These are phyloP conservation scores for Stenichneumon culpator DNA, from an alignment of 2,888 invertebrate genomes.

Conservation along the genomic window DNA sequence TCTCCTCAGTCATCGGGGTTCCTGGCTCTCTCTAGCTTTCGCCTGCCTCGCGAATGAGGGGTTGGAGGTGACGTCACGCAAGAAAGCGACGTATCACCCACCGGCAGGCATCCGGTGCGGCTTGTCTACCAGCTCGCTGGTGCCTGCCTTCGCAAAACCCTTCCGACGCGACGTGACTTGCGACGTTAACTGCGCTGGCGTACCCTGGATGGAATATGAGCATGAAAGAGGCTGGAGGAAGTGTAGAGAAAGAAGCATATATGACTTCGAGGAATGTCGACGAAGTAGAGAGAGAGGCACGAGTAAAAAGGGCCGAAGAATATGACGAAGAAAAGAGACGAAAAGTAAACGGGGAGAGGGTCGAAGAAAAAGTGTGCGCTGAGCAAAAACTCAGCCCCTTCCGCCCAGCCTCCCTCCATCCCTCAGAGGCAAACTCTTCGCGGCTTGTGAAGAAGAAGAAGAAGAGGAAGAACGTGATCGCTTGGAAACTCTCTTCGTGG, in stretches of 20 bases:
- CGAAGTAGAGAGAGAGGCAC: slow-evolving; percentile 51
- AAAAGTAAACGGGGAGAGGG: slow-evolving; percentile 3
- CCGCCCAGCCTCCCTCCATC: neutral
- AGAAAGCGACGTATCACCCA: slow-evolving; percentile 80
- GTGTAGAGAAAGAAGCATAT: slow-evolving; percentile 55
- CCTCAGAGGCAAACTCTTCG: slow-evolving; percentile 26
- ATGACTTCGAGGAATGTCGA: slow-evolving; percentile 27
- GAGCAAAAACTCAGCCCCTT: neutral
- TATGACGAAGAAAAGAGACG: slow-evolving; percentile 12
- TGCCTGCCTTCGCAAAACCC: slow-evolving; percentile 78
- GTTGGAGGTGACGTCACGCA: slow-evolving; percentile 76
- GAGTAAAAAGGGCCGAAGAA: slow-evolving; percentile 61
- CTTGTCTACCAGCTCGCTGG: slow-evolving; percentile 19
- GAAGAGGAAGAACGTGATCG: slow-evolving; percentile 51
- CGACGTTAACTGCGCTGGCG: slow-evolving; percentile 77
- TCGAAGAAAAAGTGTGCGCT: slow-evolving; percentile 16
- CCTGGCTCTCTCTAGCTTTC: slow-evolving; percentile 20
- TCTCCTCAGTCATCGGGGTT: slow-evolving; percentile 48
- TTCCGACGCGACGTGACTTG: slow-evolving; percentile 82
- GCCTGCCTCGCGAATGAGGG: slow-evolving; percentile 49
- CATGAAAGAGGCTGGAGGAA: slow-evolving; percentile 63
- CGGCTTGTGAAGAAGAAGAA: slow-evolving; percentile 44
- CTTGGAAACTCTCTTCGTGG: slow-evolving; percentile 12
- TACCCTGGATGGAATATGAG: slow-evolving; percentile 67
- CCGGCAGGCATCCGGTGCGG: slow-evolving; percentile 76